phyloP scores from a whole-genome alignment of 2,888 invertebrate genomes.

The Stenodema calcarata region DNA sequence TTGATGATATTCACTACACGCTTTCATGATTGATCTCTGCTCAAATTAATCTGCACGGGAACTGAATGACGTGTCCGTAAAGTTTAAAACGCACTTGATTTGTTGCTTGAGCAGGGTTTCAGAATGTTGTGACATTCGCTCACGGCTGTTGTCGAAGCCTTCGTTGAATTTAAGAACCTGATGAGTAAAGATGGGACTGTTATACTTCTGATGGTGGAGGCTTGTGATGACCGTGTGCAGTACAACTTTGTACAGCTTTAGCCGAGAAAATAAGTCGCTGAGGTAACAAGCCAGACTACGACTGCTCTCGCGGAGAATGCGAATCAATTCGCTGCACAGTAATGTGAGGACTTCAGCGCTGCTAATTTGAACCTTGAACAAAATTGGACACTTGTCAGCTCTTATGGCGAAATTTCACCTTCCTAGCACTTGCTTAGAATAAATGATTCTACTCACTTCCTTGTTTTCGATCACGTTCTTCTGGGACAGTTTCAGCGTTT shows the following conservation, averaged over 20 bases:
- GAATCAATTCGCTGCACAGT: slow-evolving; percentile 75
- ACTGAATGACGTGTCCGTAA: no score
- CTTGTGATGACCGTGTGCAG: slow-evolving; percentile 81
- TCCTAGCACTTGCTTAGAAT: no score
- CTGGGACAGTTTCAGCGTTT: slow-evolving; percentile 69
- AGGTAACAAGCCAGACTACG: slow-evolving; percentile 79
- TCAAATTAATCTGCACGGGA: no score
- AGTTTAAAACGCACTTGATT: slow-evolving; percentile 63
- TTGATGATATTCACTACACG: no score
- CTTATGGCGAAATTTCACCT: no score
- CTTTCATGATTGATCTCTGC: no score
- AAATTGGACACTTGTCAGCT: no score
- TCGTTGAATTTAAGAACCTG: slow-evolving; percentile 78
- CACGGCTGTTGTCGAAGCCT: slow-evolving; percentile 63
- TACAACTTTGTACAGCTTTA: slow-evolving; percentile 83
- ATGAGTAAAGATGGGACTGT: slow-evolving; percentile 70
- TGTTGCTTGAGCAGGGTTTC: slow-evolving; percentile 75
- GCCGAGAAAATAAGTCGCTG: slow-evolving; percentile 74
- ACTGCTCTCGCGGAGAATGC: slow-evolving; percentile 77
- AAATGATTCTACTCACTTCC: slow-evolving; percentile 60
- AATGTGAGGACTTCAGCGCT: slow-evolving; percentile 76
- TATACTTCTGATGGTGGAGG: slow-evolving; percentile 64
- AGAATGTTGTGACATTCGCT: slow-evolving; percentile 68
- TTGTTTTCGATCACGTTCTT: slow-evolving; percentile 78
- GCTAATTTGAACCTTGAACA: slow-evolving; percentile 71